Evolutionary conservation across 2,797 vertebrate species (phyloP), one percentile per base, ranked within the genome.

Genomic region (Enteromius argenteus): DNA sequence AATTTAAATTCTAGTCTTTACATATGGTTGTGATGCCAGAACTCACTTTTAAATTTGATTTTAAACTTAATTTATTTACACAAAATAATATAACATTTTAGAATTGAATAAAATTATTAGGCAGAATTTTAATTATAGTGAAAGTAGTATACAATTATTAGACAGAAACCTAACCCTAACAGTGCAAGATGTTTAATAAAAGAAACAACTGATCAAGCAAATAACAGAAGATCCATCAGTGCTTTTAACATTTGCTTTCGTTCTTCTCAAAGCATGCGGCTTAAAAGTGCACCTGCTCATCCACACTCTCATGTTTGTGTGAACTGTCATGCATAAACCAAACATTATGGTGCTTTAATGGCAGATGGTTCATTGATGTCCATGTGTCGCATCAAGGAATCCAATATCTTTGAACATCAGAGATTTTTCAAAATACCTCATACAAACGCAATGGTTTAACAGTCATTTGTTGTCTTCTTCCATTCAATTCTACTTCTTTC

Each of bases 261-360:
- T 42, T 42, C 32, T 60, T 60, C 14, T 76, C 53, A 39, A 60
- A 76, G 74, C 23, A 19, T 8, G 3, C 1, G 14, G 35, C 74
- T 60, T 60, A 60, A 60, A 60, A n/a, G n/a, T 5, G 4, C 74
- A 60, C 60, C 74, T 76, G 74, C 35, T 76, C 53, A 60, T 60
- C 13, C 35, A 60, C 1, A 11, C 4, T 0, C 35, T 60, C 9
- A n/a, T 60, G 35, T 60, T 60, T 39, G 53, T 23, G 49, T 58
- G 23, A 14, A 72, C 23, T 27, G 56, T 77, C 23, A 30, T 44
- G n/a, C 37, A 21, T 23, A 77, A 77, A 30, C 56, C 32, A 62
- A 37, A 10, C 15, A 21, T 72, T 17, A 13, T 35, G 13, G 15
- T 17, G 69, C 42, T 32, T 35, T 62, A 30, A 39, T 73, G 42